Evolutionary conservation across 2,797 vertebrate species (phyloP).

Genomic region (Sparidentex hasta): DNA sequence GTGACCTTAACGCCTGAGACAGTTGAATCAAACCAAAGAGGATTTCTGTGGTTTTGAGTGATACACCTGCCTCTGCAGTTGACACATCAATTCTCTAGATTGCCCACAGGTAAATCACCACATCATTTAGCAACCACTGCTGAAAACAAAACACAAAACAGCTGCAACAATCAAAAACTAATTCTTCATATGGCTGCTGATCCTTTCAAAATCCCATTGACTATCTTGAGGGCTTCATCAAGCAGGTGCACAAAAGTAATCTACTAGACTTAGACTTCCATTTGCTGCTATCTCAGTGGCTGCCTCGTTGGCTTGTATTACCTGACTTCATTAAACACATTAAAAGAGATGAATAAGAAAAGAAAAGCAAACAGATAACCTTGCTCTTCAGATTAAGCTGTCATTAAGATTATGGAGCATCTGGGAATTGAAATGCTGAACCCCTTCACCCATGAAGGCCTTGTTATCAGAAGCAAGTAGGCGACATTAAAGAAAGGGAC

Average conservation of each 20-base stretch:
- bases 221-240: conserved; percentile 36
- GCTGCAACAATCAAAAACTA: conserved; percentile 34
- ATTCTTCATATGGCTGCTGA: conserved; percentile 6
- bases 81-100: conserved; percentile 6
- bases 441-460: conserved; percentile 9
- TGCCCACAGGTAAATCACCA: background rate
- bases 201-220: conserved; percentile 2
- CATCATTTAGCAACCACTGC: conserved; percentile 16
- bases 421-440: conserved; percentile 41
- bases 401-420: conserved; percentile 8
- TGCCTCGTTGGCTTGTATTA: conserved; percentile 9
- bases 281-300: conserved; percentile 15
- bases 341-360: conserved; percentile 38
- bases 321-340: conserved; percentile 40
- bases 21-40: background rate
- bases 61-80: conserved; percentile 12
- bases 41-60: conserved; percentile 3
- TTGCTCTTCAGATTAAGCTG: conserved; percentile 20
- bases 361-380: conserved; percentile 28
- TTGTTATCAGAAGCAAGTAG: conserved; percentile 47
- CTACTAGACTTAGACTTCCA: background rate
- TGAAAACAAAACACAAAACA: conserved; percentile 26
- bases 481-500: conserved; percentile 30
- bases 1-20: background rate
- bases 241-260: conserved; percentile 9